Evolutionary conservation across 92 coral and sea anemone genomes (phyloP), one percentile per base, ranked within the genome.

Genomic region (Phenganax subtilis): DNA sequence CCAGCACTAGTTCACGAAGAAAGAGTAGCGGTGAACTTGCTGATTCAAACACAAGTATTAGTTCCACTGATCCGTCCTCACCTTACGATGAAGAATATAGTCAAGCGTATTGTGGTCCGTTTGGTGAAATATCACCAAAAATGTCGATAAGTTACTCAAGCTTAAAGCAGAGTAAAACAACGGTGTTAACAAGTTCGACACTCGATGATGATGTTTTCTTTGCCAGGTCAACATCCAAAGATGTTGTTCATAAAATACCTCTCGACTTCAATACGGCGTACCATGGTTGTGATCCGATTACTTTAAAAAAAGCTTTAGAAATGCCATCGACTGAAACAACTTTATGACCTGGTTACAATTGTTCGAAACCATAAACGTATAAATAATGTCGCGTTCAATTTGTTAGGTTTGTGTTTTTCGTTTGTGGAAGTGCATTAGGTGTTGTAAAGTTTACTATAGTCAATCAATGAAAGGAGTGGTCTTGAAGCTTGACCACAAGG

Each of bases 311-410:
- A 65, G 83, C 83, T 51, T 64, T 79, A 29, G 83, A 79, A 79
- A 79, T 79, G 83, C 74, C 83, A 10, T 79, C 83, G 3, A 65
- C 74, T 0, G 83, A 79, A 79, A 79, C 83, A 65, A 79, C 83
- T 5, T 69, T 79, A 47, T 79, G 74, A 79, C 14, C 58, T 71
- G 44, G 11, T 55, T 64, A 64, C 30, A 64, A 64, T 64, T 37
- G 16, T 30, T 10, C 10, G 31, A 28, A 30, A 68, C 17, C 31
- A 68, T 68, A 68, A 30, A 68, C 27, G 6, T 27, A 66, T 68
- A 11, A 3, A 28, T 14, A 68, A 30, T 68, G 28, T 68, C 31
- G 47, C 47, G 54, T 68, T 30, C 17, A 68, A 29, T 14, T 6
- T 30, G 73, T 68, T 37, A 30, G n/a, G 20, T 37, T 37, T 37